A percentile compares a stretch with the other conserved stretches of the same genome.
These are phyloP conservation scores for Phaedon cochleariae DNA, from an alignment of 2,888 invertebrate species.

Conservation along the genomic window DNA sequence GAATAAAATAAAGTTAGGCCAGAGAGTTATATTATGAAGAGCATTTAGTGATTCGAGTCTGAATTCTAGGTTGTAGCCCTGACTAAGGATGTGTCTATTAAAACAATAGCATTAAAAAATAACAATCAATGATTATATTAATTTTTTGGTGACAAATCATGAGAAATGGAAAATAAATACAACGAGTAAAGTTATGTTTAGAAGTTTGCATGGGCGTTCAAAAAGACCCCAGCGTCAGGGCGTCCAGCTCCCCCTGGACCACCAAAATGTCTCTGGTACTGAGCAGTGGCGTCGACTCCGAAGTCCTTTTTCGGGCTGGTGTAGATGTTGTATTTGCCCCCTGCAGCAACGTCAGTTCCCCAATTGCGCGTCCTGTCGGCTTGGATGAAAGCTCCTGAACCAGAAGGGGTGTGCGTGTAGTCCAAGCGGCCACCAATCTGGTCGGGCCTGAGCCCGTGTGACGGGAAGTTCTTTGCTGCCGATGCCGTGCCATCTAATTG, in stretches of 20 bases:
- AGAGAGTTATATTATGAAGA: no score
- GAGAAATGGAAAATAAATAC: neutral
- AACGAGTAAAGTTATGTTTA: neutral
- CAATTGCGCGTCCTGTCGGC: conserved; percentile 42
- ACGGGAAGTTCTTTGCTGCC: conserved; percentile 43
- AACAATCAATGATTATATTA: no score
- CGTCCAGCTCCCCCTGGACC: conserved; percentile 44
- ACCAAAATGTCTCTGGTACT: conserved; percentile 46
- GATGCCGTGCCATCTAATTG: conserved; percentile 44
- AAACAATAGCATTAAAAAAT: no score
- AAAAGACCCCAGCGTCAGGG: conserved; percentile 36
- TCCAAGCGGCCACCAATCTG: conserved; percentile 47
- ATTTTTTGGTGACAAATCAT: no score
- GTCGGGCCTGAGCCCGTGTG: conserved; percentile 41
- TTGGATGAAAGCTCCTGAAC: conserved; percentile 41
- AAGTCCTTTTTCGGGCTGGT: conserved; percentile 33
- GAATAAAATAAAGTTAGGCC: no score
- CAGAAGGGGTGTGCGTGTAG: conserved; percentile 47
- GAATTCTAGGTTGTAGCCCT: no score
- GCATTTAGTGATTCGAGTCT: no score
- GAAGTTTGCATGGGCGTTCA: conserved; percentile 24
- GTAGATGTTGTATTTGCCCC: conserved; percentile 42
- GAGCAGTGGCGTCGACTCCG: conserved; percentile 43
- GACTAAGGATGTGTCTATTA: no score
- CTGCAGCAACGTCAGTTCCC: conserved; percentile 48